A percentile compares a stretch with the other conserved stretches of the same genome.
Evolutionary conservation across 2,113 vertebrate genomes (phyloP).

Genomic region (Ctenomys sociabilis): DNA sequence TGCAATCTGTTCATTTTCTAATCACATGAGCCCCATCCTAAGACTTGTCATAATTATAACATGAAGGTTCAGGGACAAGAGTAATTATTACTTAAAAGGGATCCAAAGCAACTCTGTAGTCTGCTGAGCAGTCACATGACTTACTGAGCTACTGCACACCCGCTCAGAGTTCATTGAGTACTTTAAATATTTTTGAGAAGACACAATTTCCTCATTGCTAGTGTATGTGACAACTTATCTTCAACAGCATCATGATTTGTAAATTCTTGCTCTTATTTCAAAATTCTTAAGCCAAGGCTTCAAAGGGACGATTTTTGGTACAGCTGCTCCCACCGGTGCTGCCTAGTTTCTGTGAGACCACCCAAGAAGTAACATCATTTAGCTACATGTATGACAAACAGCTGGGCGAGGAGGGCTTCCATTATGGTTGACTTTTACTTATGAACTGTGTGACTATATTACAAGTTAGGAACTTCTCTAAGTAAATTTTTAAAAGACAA

Average conservation of each 20-base stretch:
- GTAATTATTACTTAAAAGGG: neutral
- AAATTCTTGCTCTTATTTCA: conserved; percentile 52
- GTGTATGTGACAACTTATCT: neutral
- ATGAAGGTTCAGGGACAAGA: neutral
- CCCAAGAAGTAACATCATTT: neutral
- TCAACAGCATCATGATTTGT: conserved; percentile 22
- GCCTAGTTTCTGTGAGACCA: neutral
- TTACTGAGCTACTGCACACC: neutral
- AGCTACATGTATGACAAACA: neutral
- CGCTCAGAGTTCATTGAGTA: neutral
- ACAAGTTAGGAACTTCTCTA: neutral
- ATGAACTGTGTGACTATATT: conserved; percentile 29
- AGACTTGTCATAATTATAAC: conserved; percentile 10
- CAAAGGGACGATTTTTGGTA: neutral
- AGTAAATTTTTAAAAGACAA: conserved; percentile 1
- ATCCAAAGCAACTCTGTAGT: neutral
- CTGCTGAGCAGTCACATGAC: neutral
- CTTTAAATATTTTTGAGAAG: conserved; percentile 46
- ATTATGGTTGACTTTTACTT: neutral
- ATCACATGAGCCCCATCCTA: neutral
- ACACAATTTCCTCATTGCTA: conserved; percentile 3
- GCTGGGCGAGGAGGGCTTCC: neutral
- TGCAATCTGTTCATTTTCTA: neutral
- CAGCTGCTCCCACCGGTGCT: neutral
- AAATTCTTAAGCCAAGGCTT: conserved; percentile 48